These are phyloP conservation scores for Prionace glauca DNA, from an alignment of 2,797 vertebrate genomes.

Conservation along the genomic window DNA sequence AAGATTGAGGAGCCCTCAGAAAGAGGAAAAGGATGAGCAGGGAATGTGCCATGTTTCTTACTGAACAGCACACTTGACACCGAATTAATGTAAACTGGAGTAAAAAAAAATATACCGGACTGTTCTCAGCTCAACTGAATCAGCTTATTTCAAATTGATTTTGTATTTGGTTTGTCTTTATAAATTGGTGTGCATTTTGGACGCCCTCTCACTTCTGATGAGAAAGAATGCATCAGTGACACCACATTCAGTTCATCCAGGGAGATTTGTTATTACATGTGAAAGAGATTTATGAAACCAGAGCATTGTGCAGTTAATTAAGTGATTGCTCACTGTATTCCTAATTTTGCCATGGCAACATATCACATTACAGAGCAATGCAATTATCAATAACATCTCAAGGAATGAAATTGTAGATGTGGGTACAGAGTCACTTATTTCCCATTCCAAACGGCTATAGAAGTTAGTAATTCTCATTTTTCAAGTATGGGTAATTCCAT, in stretches of 20 bases:
- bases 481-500: not conserved
- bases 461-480: no score
- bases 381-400: not conserved
- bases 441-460: not conserved
- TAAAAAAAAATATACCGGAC: not conserved
- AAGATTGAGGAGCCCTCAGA: not conserved
- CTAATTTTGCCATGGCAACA: slow-evolving; percentile 4
- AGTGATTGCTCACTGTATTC: slow-evolving; percentile 18
- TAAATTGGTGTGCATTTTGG: not conserved
- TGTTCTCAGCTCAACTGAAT: not conserved
- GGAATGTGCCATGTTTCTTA: not conserved
- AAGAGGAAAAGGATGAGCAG: not conserved
- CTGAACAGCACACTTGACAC: not conserved
- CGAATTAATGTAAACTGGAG: not conserved
- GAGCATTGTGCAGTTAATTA: slow-evolving; percentile 1
- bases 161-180: not conserved
- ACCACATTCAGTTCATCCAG: not conserved
- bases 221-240: not conserved
- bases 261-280: not conserved
- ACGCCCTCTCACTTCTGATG: not conserved
- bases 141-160: not conserved
- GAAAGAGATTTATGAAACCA: slow-evolving; percentile 21
- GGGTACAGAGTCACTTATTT: not conserved
- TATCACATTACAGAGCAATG: not conserved
- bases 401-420: not conserved